Base-by-base conservation (phyloP, 2,797 vertebrate genomes). In the Chelidonichthys spinosus region DNA sequence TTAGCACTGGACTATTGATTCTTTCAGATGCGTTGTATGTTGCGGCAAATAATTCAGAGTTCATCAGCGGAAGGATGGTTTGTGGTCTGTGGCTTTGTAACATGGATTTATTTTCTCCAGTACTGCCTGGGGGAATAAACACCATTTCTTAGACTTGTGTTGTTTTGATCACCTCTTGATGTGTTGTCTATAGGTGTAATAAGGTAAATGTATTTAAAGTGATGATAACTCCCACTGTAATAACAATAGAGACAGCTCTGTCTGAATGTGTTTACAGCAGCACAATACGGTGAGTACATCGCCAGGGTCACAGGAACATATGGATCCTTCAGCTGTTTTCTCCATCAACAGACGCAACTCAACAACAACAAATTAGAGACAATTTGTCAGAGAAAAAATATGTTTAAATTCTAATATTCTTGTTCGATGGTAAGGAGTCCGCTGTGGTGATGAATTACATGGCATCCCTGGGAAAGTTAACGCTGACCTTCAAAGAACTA, bases 261-360 rank as follows among this genome's bases (percentile, higher is more conserved):
- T 14, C 32, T 56, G 40, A 33, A 4, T 1, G 5, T 73, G 17
- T 69, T 69, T 58, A 40, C 49, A n/a, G 40, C 60, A 37, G 52
- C 33, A 5, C 36, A 61, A 40, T 52, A 32, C 1, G 49, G 35
- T 32, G 7, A n/a, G 32, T 36, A 15, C 11, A 14, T 46, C 66
- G n/a, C 6, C 0, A 1, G 36, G 81, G 81, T 82, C 72, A 80
- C 32, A 42, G 18, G 35, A 77, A 70, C 81, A 81, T 73, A 83
- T 81, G 76, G 64, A 63, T 47, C 53, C 47, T 52, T 61, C 55
- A 65, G 84, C 59, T 69, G 43, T 69, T 65, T 73, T 58, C 62
- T 64, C 44, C 42, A 35, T 64, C n/a, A 60, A 11, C 49, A 63
- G 58, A 17, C 0, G 17, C 39, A 53, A 18, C 1, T 25, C 25